phyloP scores from a whole-genome alignment of 2,113 vertebrate species.

The Mystacornis crossleyi region DNA sequence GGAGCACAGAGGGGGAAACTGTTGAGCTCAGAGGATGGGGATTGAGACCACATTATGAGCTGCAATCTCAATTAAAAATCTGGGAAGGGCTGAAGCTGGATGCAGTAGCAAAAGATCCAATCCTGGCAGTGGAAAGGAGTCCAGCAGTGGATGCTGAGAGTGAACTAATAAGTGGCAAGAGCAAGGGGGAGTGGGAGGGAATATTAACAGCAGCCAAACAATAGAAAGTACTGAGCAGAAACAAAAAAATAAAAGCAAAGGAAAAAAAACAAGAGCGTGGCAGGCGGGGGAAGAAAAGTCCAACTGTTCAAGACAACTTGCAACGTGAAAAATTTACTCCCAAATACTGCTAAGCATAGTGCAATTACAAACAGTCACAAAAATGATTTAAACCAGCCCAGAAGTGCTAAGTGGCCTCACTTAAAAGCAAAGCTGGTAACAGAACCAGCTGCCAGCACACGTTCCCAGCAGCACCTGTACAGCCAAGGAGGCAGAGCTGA shows the following conservation, averaged over 20 bases:
- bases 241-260: not conserved
- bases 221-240: not conserved
- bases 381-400: not conserved
- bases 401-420: not conserved
- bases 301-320: not conserved
- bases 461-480: not conserved
- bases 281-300: not conserved
- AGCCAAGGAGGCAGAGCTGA: not conserved
- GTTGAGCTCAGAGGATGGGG: not conserved
- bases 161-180: not conserved
- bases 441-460: not conserved
- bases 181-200: not conserved
- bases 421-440: not conserved
- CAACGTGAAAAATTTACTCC: not conserved
- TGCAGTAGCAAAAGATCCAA: not conserved
- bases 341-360: not conserved
- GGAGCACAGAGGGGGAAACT: not conserved
- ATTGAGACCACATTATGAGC: not conserved
- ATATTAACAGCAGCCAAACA: not conserved
- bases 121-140: not conserved
- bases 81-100: not conserved
- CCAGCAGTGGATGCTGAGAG: not conserved
- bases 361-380: not conserved
- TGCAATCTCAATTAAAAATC: not conserved
- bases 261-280: not conserved